Conservation (phyloP, 1,140 invertebrate species). For the Gerris buenoi region DNA sequence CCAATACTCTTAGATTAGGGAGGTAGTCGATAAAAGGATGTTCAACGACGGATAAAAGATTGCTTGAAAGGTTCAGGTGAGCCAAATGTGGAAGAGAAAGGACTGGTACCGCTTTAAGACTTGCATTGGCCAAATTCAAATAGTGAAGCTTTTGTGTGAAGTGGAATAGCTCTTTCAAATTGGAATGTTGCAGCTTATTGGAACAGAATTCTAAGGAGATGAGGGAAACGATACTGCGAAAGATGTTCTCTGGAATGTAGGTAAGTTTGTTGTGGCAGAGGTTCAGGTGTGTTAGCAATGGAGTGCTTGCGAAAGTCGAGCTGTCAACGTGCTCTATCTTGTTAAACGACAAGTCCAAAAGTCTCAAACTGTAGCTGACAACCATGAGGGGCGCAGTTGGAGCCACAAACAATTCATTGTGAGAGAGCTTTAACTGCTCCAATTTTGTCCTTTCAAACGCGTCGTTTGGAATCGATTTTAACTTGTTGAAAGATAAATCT, state of each 20-base stretch:
- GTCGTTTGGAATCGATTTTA: slow-evolving; percentile 59
- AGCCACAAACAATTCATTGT: slow-evolving; percentile 60
- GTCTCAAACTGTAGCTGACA: slow-evolving; percentile 53
- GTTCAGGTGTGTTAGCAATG: slow-evolving; percentile 58
- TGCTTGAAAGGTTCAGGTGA: slow-evolving; percentile 57
- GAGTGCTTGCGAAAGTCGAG: slow-evolving; percentile 66
- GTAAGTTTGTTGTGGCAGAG: slow-evolving; percentile 65
- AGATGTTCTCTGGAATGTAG: slow-evolving; percentile 74
- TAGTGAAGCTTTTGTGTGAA: slow-evolving; percentile 66
- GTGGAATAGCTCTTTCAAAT: slow-evolving; percentile 65
- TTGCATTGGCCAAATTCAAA: slow-evolving; percentile 55
- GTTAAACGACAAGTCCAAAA: slow-evolving; percentile 62
- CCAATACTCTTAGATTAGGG: slow-evolving; percentile 42
- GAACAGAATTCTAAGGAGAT: slow-evolving; percentile 61
- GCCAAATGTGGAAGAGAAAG: slow-evolving; percentile 54
- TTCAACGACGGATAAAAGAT: slow-evolving; percentile 45
- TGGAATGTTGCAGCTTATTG: slow-evolving; percentile 57
- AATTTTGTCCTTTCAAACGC: slow-evolving; percentile 62
- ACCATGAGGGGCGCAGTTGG: slow-evolving; percentile 53
- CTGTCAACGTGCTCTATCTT: slow-evolving; percentile 72
- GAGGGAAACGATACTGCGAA: slow-evolving; percentile 60
- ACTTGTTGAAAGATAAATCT: slow-evolving; percentile 55
- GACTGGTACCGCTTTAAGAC: slow-evolving; percentile 52
- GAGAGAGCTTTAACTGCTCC: slow-evolving; percentile 60
- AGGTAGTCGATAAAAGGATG: slow-evolving; percentile 46